Base-by-base conservation (phyloP, 2,113 vertebrate species). In the Barbus barbus region DNA sequence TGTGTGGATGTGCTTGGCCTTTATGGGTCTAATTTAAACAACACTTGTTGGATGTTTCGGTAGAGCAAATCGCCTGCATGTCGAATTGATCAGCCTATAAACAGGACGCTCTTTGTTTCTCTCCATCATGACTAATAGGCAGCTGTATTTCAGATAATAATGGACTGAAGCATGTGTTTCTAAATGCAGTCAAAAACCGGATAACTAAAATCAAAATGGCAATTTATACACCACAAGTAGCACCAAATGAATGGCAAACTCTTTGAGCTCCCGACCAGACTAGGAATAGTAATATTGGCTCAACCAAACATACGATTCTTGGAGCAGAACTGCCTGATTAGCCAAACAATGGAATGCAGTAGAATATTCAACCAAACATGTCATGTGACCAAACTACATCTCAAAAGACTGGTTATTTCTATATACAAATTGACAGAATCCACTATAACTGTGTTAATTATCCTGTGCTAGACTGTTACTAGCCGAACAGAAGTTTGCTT, bases 41-140 rank as follows among this genome's bases (percentile, higher is more conserved):
- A 11, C 41, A 74, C 26, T 58, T 78, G 48, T 56, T 78, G 75
- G 75, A 58, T 78, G 48, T 78, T 60, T 78, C 18, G 1, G 75
- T 11, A 60, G 28, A 78, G 75, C 53, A 56, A 78, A 78, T 8
- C 11, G 31, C 28, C 28, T 38, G 75, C 75, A 16, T 78, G 75
- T 33, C 48, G 31, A 78, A 78, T 56, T 58, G 75, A 78, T 58
- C 51, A 24, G 53, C 51, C 75, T 48, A 75, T 51, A 75, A 75
- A 75, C 72, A 75, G 72, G 44, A 46, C 13, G 6, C 8, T 78
- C 75, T 24, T 58, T 58, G 75, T 60, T 78, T 78, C 75, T 0
- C 51, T 78, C 33, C 31, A 78, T 78, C 53, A 78, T 78, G 75
- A 75, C 51, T 78, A 58, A 78, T 56, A 78, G 31, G 48, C 48